These are phyloP conservation scores for Nipponacmea schrenckii DNA, from an alignment of 2,888 invertebrate species.

Conservation along the genomic window DNA sequence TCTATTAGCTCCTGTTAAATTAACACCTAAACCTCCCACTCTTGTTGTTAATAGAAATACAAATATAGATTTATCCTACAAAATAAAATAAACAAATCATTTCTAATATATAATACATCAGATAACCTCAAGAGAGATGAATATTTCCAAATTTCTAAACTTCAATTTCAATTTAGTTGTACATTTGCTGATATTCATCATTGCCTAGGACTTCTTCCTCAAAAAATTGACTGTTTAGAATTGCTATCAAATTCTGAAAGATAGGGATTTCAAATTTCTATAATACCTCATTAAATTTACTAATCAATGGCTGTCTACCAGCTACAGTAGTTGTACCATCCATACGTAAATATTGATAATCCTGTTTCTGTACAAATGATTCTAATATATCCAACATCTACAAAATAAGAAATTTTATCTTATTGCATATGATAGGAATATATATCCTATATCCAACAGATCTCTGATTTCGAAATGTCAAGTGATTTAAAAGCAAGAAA, in stretches of 20 bases:
- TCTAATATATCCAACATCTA: slow-evolving; percentile 87
- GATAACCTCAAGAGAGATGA: no score
- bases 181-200: no score
- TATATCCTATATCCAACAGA: not conserved
- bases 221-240: no score
- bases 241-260: no score
- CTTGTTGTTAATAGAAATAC: slow-evolving; percentile 90
- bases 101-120: no score
- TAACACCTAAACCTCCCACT: slow-evolving; percentile 93
- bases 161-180: no score
- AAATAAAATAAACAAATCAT: slow-evolving; percentile 3
- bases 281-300: slow-evolving; percentile 80
- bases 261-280: no score
- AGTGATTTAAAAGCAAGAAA: no score
- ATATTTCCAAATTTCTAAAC: no score
- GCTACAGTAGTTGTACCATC: slow-evolving; percentile 87
- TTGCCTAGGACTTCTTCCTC: no score
- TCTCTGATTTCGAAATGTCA: no score
- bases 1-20: slow-evolving; percentile 89
- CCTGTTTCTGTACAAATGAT: slow-evolving; percentile 75
- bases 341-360: slow-evolving; percentile 84
- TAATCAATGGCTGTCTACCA: slow-evolving; percentile 82
- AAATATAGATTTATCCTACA: slow-evolving; percentile 78
- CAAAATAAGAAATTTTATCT: slow-evolving; percentile 15
- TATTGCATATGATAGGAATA: not conserved